phyloP scores from a whole-genome alignment of 2,113 vertebrate species.

The Atlantisia rogersi region DNA sequence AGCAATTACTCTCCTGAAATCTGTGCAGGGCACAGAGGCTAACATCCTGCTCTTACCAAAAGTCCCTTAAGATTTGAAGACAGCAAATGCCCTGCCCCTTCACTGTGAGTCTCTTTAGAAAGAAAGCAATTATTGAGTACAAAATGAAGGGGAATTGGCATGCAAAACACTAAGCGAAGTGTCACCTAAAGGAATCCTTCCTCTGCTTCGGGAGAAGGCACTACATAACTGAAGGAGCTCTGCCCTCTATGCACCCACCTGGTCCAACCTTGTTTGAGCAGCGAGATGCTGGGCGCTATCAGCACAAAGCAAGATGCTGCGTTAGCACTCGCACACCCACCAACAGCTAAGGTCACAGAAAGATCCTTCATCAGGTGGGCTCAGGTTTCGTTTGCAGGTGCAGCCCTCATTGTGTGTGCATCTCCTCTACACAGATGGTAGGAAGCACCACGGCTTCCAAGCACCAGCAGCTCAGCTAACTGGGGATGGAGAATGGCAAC shows the following conservation, averaged over 20 bases:
- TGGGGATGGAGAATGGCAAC: constrained; percentile 26
- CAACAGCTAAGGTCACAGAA: neutral
- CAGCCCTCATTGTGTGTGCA: neutral
- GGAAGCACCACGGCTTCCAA: constrained; percentile 40
- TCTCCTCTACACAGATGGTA: constrained; percentile 27
- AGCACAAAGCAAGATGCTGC: neutral
- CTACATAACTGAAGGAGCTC: neutral
- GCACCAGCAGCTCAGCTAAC: constrained; percentile 51
- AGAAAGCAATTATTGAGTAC: neutral
- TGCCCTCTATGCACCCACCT: neutral
- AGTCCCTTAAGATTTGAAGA: neutral
- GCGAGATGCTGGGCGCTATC: neutral
- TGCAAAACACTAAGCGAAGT: neutral
- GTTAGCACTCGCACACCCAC: rapidly evolving
- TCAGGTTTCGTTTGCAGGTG: neutral
- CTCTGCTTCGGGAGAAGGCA: neutral
- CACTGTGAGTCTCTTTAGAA: neutral
- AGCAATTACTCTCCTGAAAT: constrained; percentile 15
- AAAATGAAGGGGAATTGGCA: neutral
- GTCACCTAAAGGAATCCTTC: neutral
- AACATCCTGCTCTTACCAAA: neutral
- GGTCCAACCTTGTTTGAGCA: neutral
- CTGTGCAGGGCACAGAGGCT: constrained; percentile 22
- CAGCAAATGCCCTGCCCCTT: neutral
- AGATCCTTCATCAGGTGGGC: neutral